Percentiles rank a stretch among this genome's conserved stretches.
phyloP scores from a whole-genome alignment of 2,888 invertebrate species.

The Acleris cristana region DNA sequence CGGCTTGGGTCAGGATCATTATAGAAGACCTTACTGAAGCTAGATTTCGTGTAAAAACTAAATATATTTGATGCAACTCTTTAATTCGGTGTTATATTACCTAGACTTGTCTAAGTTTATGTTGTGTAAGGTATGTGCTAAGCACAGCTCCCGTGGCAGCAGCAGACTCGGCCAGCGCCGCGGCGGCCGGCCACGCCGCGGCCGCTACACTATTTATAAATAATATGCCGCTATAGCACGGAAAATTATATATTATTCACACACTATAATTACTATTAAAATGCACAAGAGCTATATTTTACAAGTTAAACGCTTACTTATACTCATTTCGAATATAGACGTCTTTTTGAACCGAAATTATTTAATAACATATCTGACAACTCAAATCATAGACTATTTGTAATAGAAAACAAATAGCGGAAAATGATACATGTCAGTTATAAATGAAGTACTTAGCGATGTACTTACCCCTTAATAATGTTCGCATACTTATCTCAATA shows the following conservation, averaged over 20 bases:
- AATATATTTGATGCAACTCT: too few species aligned
- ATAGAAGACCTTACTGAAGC: too few species aligned
- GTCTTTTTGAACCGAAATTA: slow-evolving; percentile 44
- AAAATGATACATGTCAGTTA: slow-evolving; percentile 11
- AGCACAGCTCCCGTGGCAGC: too few species aligned
- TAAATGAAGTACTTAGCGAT: slow-evolving; percentile 33
- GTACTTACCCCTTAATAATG: slow-evolving; percentile 9
- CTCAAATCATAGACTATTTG: slow-evolving; percentile 44
- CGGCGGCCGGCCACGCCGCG: background rate
- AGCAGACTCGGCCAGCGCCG: too few species aligned
- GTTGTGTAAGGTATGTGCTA: too few species aligned
- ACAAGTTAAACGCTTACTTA: slow-evolving; percentile 38
- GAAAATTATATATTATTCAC: slow-evolving; percentile 28
- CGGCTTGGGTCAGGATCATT: too few species aligned
- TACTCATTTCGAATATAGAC: slow-evolving; percentile 37
- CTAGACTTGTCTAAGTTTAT: too few species aligned
- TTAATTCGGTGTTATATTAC: too few species aligned
- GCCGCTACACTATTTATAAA: slow-evolving; percentile 4
- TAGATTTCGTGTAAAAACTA: too few species aligned
- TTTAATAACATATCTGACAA: slow-evolving; percentile 51
- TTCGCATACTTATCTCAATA: slow-evolving; percentile 17
- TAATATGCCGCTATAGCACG: slow-evolving; percentile 1
- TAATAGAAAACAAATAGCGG: slow-evolving; percentile 50
- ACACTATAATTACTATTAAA: slow-evolving; percentile 27
- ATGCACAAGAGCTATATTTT: slow-evolving; percentile 38